A percentile compares a stretch with the other conserved stretches of the same genome.
phyloP scores from a whole-genome alignment of 37 sponge, comb jelly and placozoan genomes.

The Mnemiopsis leidyi region DNA sequence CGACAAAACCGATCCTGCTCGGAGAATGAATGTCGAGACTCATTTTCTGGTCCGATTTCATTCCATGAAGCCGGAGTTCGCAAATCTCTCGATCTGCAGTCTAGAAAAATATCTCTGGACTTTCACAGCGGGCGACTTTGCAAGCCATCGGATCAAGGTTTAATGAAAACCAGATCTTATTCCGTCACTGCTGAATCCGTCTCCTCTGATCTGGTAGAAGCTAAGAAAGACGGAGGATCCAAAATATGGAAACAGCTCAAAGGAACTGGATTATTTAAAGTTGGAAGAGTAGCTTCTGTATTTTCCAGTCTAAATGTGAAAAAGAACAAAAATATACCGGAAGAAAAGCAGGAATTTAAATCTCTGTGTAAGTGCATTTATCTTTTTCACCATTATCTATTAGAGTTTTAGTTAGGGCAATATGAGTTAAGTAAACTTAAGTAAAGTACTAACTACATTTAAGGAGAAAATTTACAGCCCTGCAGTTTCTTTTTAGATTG shows the following conservation, averaged over 20 bases:
- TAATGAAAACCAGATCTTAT: not conserved
- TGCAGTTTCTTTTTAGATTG: no score
- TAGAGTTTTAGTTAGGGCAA: no score
- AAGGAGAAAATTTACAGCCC: no score
- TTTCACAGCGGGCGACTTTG: not conserved
- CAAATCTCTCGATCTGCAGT: not conserved
- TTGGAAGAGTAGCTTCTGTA: not conserved
- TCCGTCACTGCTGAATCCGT: not conserved
- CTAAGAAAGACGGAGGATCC: not conserved
- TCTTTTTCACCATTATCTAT: no score
- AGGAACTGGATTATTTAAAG: not conserved
- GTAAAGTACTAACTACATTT: no score
- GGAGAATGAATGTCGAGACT: not conserved
- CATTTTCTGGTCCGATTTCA: not conserved
- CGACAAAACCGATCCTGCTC: no score
- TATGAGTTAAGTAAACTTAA: no score
- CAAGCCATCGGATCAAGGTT: not conserved
- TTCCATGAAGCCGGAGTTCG: not conserved
- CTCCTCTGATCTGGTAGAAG: not conserved
- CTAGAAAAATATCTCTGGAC: not conserved
- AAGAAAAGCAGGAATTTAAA: not conserved
- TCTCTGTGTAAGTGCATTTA: not conserved
- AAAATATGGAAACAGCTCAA: not conserved
- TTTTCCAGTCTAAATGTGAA: not conserved
- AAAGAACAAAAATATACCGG: not conserved